These are phyloP conservation scores for Dryas iulia DNA, from an alignment of 1,140 invertebrate genomes.

Conservation along the genomic window DNA sequence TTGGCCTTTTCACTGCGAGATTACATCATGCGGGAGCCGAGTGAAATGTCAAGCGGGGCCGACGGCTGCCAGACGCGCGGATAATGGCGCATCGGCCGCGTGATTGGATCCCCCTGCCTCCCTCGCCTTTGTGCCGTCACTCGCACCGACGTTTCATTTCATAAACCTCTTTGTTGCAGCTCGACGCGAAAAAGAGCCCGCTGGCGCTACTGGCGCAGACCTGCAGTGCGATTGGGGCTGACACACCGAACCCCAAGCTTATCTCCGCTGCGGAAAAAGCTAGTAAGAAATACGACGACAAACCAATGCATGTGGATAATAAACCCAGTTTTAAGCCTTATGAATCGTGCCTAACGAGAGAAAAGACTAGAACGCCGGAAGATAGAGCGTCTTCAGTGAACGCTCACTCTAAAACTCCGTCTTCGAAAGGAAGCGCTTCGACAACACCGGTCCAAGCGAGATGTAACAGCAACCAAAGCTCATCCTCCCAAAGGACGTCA, in stretches of 20 bases:
- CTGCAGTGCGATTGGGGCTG: conserved; percentile 96
- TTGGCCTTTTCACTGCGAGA: conserved; percentile 80
- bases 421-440: conserved; percentile 74
- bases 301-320: conserved; percentile 77
- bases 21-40: conserved; percentile 80
- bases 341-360: conserved; percentile 83
- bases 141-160: conserved; percentile 76
- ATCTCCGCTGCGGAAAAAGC: conserved; percentile 85
- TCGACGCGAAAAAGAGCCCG: conserved; percentile 97
- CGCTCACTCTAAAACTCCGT: conserved; percentile 81
- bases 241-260: conserved; percentile 86
- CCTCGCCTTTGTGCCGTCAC: conserved; percentile 75
- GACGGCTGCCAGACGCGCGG: conserved; percentile 78
- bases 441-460: conserved; percentile 76
- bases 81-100: conserved; percentile 80
- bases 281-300: conserved; percentile 81
- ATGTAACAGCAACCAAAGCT: conserved; percentile 84
- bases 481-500: conserved; percentile 81
- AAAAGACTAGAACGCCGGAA: conserved; percentile 82
- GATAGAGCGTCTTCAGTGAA: conserved; percentile 73
- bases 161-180: conserved; percentile 86
- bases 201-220: conserved; percentile 95
- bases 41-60: conserved; percentile 80
- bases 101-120: conserved; percentile 68
- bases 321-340: conserved; percentile 87